Evolutionary conservation across 2,113 vertebrate genomes (phyloP).

Genomic region (Nesospiza acunhae): DNA sequence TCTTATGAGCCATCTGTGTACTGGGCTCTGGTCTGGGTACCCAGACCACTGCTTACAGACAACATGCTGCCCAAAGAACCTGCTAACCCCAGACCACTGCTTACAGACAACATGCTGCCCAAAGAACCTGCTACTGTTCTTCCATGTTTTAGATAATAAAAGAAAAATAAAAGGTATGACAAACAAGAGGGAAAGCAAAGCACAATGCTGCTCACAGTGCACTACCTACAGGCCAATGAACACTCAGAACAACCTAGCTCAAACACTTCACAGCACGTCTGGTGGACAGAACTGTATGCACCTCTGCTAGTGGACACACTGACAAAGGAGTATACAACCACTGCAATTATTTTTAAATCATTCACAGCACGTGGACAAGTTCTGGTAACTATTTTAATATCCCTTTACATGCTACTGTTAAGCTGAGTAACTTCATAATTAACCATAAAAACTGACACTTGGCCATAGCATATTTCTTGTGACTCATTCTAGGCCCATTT

Average conservation of each 20-base stretch:
- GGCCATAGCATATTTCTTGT: slow-evolving; percentile 56
- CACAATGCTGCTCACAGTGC: background rate
- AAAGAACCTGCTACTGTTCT: slow-evolving; percentile 14
- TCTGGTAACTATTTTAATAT: slow-evolving; percentile 25
- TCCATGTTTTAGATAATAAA: background rate
- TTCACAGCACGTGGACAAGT: slow-evolving; percentile 71
- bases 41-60: background rate
- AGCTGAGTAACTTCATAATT: slow-evolving; percentile 16
- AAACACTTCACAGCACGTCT: slow-evolving; percentile 70
- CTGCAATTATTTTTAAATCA: slow-evolving; percentile 66
- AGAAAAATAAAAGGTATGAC: background rate
- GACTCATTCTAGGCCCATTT: slow-evolving; percentile 27
- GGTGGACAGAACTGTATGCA: background rate
- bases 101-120: slow-evolving; percentile 23
- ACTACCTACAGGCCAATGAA: slow-evolving; percentile 3
- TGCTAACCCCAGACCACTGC: background rate
- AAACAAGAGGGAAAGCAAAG: slow-evolving; percentile 32
- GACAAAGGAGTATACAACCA: slow-evolving; percentile 45
- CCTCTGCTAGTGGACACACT: background rate
- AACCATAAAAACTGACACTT: slow-evolving; percentile 66
- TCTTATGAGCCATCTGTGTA: slow-evolving; percentile 36
- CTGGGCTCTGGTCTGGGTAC: too few species aligned
- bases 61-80: slow-evolving; percentile 38
- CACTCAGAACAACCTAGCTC: slow-evolving; percentile 45
- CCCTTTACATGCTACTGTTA: slow-evolving; percentile 33